Conservation (phyloP, 2,888 invertebrate genomes). For the Melinaea marsaeus region DNA sequence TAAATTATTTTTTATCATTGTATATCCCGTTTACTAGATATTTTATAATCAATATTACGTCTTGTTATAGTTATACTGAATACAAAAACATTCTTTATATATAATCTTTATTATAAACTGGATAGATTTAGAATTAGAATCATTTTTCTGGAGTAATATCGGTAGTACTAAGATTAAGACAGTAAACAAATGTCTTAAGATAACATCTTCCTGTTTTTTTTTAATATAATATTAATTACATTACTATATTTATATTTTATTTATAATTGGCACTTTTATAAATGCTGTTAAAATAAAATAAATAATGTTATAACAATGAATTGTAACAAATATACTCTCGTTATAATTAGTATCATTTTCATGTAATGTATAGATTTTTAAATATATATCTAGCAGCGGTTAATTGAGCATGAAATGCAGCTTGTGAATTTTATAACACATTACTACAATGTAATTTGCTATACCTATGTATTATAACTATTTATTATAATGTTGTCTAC, state of each 20-base stretch:
- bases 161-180: background rate
- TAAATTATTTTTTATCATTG: background rate
- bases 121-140: background rate
- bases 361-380: background rate
- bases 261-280: constrained; percentile 2
- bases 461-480: constrained; percentile 1
- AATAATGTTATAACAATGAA: background rate
- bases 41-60: constrained; percentile 4
- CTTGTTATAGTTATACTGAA: background rate
- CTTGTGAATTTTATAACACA: constrained; percentile 11
- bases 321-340: background rate
- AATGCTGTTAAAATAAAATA: background rate
- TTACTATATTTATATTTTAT: constrained; percentile 9
- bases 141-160: background rate
- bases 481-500: background rate
- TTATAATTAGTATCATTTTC: background rate
- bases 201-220: background rate
- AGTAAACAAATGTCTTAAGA: background rate
- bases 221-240: constrained; percentile 1
- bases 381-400: constrained; percentile 4
- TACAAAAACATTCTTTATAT: constrained; percentile 1
- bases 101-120: background rate
- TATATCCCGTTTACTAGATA: background rate
- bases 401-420: constrained; percentile 22
- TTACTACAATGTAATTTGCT: background rate